A percentile compares a stretch with the other conserved stretches of the same genome.
These are phyloP conservation scores for Cecropterus lyciades DNA, from an alignment of 1,140 invertebrate genomes.

Conservation along the genomic window DNA sequence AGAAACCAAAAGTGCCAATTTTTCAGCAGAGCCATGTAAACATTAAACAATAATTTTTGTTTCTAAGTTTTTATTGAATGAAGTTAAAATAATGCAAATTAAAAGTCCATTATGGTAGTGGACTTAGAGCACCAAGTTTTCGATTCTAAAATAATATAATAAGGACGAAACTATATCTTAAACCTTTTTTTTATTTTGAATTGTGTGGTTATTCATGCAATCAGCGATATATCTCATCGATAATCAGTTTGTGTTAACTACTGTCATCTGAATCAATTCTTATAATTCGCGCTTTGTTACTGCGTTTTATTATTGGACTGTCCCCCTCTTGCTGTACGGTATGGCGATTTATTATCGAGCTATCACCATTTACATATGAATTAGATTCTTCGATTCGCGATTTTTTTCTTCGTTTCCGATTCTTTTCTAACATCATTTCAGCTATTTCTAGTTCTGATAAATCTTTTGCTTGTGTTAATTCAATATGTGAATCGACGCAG, in stretches of 20 bases:
- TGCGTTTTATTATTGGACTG: conserved; percentile 54
- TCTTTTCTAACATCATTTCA: conserved; percentile 69
- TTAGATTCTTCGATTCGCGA: conserved; percentile 28
- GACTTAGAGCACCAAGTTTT: no score
- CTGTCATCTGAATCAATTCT: conserved; percentile 74
- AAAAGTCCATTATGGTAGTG: no score
- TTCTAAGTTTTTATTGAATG: no score
- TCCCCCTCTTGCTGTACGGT: conserved; percentile 41
- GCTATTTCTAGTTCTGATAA: conserved; percentile 75
- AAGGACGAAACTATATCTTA: no score
- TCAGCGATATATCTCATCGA: no score
- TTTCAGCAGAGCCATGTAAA: no score
- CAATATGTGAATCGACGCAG: conserved; percentile 74
- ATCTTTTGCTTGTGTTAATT: conserved; percentile 74
- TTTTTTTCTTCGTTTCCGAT: conserved; percentile 57
- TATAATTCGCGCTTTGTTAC: conserved; percentile 43
- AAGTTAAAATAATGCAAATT: no score
- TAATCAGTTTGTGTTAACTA: conserved; percentile 42
- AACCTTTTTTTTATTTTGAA: no score
- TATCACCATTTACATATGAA: conserved; percentile 45
- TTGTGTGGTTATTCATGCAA: no score
- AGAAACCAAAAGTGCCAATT: no score
- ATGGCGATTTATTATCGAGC: conserved; percentile 53
- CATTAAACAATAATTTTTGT: no score
- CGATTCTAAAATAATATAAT: no score